Base-by-base conservation (phyloP, 2,888 invertebrate species). In the Volucella zonaria region DNA sequence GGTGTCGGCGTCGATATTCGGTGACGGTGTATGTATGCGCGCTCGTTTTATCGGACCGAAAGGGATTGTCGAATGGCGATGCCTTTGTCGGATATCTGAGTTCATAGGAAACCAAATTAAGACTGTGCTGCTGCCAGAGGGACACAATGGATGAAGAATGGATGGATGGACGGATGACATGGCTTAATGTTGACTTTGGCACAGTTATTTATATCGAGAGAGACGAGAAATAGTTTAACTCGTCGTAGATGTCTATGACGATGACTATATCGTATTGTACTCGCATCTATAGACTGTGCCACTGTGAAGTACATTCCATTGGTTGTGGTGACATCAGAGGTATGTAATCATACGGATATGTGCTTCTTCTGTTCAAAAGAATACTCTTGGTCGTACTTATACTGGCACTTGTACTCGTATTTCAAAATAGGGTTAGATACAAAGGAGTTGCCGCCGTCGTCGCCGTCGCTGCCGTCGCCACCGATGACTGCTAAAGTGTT, bases 151-250 rank as follows among this genome's bases (percentile, higher is more conserved):
- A 76, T 77, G 81, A 76, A 66, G 52, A 68, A 77, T 73, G 64
- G 73, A 81, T 77, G 64, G 73, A 81, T 77, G 58, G 61, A 80
- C 74, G 70, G 58, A 18, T 74, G 83, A 83, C 66, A 75, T 71
- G 66, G 70, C 75, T 66, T 73, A 61, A 23, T 62, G 85, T 71
- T 85, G 85, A 85, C 85, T 85, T 85, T 67, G 80, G 68, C 75
- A 73, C 38, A 85, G 81, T 62, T 85, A 85, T 81, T 85, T 85
- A 67, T 81, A 77, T 59, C 64, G 23, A 62, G 56, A 61, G 80
- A 70, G 56, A 58, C 31, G 74, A 64, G 42, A 76, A 61, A 61
- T 71, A 71, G 61, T 49, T 64, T 31, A 31, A 31, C 31, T 31
- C 31, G 31, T 31, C 31, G 31, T 31, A 31, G 31, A 31, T 31